phyloP scores from a whole-genome alignment of 64 coral and sea anemone genomes.

The Montipora cactus region DNA sequence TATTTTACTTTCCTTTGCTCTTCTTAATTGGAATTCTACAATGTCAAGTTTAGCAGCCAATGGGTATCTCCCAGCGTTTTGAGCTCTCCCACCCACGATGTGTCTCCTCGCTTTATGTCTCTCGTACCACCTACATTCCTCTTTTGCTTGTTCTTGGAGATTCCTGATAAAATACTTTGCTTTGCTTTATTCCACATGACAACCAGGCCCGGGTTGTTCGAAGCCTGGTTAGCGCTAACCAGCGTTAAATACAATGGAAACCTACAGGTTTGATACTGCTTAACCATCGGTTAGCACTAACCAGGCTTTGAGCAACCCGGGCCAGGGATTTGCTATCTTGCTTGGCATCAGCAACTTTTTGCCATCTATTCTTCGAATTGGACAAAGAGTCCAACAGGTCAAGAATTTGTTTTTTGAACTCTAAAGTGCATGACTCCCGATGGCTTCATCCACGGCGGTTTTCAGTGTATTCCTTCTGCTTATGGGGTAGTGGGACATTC shows the following conservation, averaged over 20 bases:
- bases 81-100: neutral
- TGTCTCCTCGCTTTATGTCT: neutral
- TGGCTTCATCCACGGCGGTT: no score
- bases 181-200: constrained; percentile 24
- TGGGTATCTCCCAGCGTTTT: constrained; percentile 9
- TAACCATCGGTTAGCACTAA: no score
- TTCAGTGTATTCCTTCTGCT: no score
- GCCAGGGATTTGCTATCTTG: constrained; percentile 23
- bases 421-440: no score
- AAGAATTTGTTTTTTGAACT: neutral
- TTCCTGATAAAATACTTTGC: neutral
- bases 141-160: neutral
- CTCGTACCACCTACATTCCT: constrained; percentile 7
- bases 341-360: constrained; percentile 41
- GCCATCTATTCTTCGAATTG: constrained; percentile 4
- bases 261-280: no score
- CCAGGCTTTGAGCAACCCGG: no score
- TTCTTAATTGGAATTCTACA: neutral
- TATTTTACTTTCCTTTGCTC: constrained; percentile 41
- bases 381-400: constrained; percentile 6
- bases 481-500: no score
- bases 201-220: neutral
- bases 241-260: no score
- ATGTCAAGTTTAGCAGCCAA: neutral
- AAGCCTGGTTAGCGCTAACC: no score